Conservation (phyloP, 2,888 invertebrate species). For the Ceramica pisi region DNA sequence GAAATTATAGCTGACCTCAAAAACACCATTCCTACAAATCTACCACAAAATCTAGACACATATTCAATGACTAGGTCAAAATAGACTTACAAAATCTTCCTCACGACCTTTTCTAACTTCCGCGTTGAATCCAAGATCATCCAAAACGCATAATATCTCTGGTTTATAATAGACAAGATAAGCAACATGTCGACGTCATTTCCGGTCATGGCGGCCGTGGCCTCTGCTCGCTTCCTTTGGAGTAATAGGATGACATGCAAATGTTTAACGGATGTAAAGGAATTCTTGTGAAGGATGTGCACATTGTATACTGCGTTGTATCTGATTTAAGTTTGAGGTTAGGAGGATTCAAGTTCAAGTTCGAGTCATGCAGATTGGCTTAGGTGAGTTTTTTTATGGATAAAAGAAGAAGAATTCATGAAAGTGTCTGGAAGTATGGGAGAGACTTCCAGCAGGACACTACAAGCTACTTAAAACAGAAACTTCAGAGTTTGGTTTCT, state of each 20-base stretch:
- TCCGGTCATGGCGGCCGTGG: conserved; percentile 57
- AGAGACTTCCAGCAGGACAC: no score
- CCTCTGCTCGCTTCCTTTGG: conserved; percentile 56
- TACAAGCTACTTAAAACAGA: no score
- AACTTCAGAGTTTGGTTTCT: no score
- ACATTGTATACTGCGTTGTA: not conserved
- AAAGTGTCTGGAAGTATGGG: no score
- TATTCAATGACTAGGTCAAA: conserved; percentile 24
- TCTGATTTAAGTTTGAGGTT: conserved; percentile 31
- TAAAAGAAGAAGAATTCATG: no score
- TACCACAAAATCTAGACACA: not conserved
- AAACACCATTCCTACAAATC: not conserved
- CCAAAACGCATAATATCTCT: conserved; percentile 59
- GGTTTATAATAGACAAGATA: conserved; percentile 63
- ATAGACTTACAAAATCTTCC: conserved; percentile 18
- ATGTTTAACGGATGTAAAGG: conserved; percentile 46
- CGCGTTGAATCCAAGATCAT: conserved; percentile 58
- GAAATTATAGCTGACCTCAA: no score
- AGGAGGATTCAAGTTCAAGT: conserved; percentile 34
- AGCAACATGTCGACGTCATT: conserved; percentile 57
- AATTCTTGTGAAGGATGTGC: conserved; percentile 38
- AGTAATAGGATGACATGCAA: conserved; percentile 46
- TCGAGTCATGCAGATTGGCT: not conserved
- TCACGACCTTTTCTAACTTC: conserved; percentile 44
- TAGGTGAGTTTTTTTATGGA: no score